Base-by-base conservation (phyloP, 2,888 invertebrate species). In the Pristionchus entomophagus region DNA sequence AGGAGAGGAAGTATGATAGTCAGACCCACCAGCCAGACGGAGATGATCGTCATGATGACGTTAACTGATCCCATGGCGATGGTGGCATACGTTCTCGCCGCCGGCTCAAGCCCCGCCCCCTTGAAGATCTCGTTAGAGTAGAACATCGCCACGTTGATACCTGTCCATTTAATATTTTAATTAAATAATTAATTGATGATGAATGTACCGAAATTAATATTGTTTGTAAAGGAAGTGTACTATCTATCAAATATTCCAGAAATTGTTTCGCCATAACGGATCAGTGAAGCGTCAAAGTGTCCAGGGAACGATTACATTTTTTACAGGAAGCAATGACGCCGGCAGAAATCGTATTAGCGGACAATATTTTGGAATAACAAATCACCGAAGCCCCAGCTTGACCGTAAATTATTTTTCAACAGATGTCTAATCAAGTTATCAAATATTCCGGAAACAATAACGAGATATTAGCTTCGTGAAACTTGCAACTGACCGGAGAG, bases 31-130 rank as follows among this genome's bases (percentile, higher is more conserved):
- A 93, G 89, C 91, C 91, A 92, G 38, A 92, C 94, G 0, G 97
- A 97, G 17, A 97, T 95, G 3, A 97, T 90, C 0, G 97, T 97
- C 96, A 97, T 97, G 3, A 96, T 91, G 0, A 97, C 97, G 93
- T 97, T 97, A 94, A 97, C 96, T 0, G 95, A 95, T n/a, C 97
- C 97, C 95, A 97, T 96, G 5, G 96, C 97, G 86, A 97, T 94
- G 0, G 97, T 97, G 0, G 97, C 97, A 88, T 95, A 96, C 91
- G 96, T 96, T 0, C 97, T 95, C 53, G 95, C 95, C 0, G 93
- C 91, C 0, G 94, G 94, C 1, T 94, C 94, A 45, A 97, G 94
- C 0, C 96, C 95, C 5, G 97, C 96, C 90, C 92, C 95, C 35
- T 93, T 94, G 94, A 97, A 97, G 89, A 97, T 97, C 84, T 95